Evolutionary conservation across 2,888 invertebrate species (phyloP).

Genomic region (Lacanobia wlatinum): DNA sequence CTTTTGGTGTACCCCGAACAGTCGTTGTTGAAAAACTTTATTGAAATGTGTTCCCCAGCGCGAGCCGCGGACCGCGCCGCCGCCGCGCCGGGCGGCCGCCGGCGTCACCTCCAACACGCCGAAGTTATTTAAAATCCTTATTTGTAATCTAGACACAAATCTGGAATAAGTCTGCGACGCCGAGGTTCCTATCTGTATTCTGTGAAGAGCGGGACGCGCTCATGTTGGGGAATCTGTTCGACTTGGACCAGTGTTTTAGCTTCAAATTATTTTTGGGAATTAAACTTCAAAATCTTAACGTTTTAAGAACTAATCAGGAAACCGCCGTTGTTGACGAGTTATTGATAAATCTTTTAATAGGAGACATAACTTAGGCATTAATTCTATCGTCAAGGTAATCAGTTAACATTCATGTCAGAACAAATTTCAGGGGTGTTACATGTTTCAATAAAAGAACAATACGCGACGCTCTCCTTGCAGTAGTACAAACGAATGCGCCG

Average conservation of each 20-base stretch:
- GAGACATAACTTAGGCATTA: too few species aligned
- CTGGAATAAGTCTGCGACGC: conserved; percentile 19
- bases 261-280: not conserved
- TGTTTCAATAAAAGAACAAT: not conserved
- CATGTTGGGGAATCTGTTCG: not conserved
- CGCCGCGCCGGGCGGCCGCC: too few species aligned
- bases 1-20: not conserved
- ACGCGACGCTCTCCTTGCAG: not conserved
- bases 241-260: not conserved
- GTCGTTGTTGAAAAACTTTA: conserved; percentile 1
- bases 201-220: not conserved
- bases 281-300: not conserved
- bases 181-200: not conserved
- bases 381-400: too few species aligned
- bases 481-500: not conserved
- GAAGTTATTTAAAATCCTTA: conserved; percentile 33
- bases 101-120: not conserved
- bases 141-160: conserved; percentile 35
- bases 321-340: not conserved
- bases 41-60: conserved; percentile 15
- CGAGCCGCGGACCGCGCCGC: not conserved
- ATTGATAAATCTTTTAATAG: not conserved
- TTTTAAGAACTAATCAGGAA: not conserved
- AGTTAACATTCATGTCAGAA: not conserved
- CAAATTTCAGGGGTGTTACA: not conserved